Base-by-base conservation (phyloP, 1,140 invertebrate genomes). In the Drosophila grimshawi region DNA sequence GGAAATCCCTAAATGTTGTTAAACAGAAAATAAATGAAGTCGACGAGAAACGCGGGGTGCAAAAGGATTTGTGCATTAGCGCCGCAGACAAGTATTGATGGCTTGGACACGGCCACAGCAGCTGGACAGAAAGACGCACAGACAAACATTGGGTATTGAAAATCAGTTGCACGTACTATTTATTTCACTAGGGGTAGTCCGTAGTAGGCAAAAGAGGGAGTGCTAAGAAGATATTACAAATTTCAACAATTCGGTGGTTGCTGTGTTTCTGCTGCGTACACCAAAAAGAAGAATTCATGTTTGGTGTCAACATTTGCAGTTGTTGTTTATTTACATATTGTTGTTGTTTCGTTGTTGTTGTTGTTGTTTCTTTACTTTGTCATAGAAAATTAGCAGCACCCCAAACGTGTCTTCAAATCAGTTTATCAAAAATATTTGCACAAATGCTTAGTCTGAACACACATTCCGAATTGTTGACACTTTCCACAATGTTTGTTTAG, bases 21-120 rank as follows among this genome's bases (percentile, higher is more conserved):
- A 89, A 89, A 89, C 85, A 89, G 75, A 89, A 89, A 89, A 89
- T 78, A 89, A 89, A 89, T 89, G 85, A 89, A 89, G 74, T 85
- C 76, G 70, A 66, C 64, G 53, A 37, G 55, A 46, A 33, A 48
- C 49, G 69, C 52, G 53, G 61, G 62, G 72, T 68, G 66, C 64
- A 82, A 88, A 60, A 74, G 80, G 76, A 83, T 86, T 86, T 86
- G 72, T 64, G 83, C 85, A 70, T 71, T 71, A 74, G 60, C 43
- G 53, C 56, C 37, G 59, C 45, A 70, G 83, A 86, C 83, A 86
- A 83, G 85, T 89, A 88, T 89, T 88, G 85, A 88, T 89, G 80
- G 82, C 78, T 63, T 78, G 82, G 71, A 76, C 61, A 70, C 7
- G 59, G 64, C 27, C 29, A 62, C 81, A 76, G 76, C 35, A 55